phyloP scores from a whole-genome alignment of 1,140 invertebrate genomes.

The Venturia canescens region DNA sequence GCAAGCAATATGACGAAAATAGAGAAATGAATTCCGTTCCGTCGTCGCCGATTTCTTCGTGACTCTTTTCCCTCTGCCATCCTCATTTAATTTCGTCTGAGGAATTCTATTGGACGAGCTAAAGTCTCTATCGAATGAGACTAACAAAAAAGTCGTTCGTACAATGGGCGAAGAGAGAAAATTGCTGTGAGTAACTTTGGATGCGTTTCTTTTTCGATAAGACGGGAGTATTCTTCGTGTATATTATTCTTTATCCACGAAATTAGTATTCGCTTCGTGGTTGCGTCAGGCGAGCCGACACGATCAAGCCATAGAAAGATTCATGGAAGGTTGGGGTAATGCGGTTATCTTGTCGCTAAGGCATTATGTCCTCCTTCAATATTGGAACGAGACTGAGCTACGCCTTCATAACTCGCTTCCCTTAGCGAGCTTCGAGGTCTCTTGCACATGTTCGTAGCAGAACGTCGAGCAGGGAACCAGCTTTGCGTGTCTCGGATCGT shows the following conservation, averaged over 20 bases:
- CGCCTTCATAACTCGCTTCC: conserved; percentile 38
- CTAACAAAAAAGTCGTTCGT: too few species aligned
- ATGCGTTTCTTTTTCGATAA: conserved; percentile 9
- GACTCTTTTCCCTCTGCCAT: conserved; percentile 17
- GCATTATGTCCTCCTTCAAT: conserved; percentile 67
- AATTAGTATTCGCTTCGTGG: conserved; percentile 65
- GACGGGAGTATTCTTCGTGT: neutral
- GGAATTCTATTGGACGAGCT: neutral
- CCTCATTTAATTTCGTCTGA: conserved; percentile 10
- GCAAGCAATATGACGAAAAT: conserved; percentile 22
- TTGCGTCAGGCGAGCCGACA: conserved; percentile 8
- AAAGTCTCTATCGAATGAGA: too few species aligned
- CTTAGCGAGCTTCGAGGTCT: neutral
- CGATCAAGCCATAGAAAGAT: conserved; percentile 18
- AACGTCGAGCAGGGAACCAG: neutral
- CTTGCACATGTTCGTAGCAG: neutral
- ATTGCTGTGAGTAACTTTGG: conserved; percentile 17
- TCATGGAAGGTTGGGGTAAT: conserved; percentile 56
- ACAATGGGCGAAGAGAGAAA: neutral
- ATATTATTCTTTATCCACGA: conserved; percentile 29
- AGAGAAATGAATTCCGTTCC: conserved; percentile 37
- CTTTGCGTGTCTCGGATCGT: too few species aligned
- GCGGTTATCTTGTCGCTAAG: conserved; percentile 63
- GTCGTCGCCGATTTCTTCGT: neutral
- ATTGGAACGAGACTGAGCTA: conserved; percentile 55